Evolutionary conservation across 2,888 invertebrate genomes (phyloP).

Genomic region (Drosophila aldrichi): DNA sequence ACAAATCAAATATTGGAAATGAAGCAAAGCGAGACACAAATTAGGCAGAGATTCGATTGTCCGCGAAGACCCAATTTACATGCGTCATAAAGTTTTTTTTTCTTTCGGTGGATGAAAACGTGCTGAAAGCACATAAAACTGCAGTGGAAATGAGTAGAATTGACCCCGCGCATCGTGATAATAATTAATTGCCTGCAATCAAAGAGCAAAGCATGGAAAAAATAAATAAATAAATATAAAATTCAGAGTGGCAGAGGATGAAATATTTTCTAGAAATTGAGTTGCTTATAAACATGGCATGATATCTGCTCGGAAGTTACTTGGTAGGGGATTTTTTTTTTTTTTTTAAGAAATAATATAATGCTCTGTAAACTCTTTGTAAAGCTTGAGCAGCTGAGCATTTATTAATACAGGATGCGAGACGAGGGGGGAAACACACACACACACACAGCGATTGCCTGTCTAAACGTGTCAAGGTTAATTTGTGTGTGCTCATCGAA

Average conservation of each 20-base stretch:
- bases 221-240: constrained; percentile 1
- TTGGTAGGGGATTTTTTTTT: background rate
- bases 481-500: constrained; percentile 55
- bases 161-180: constrained; percentile 6
- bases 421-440: too few relatives aligned
- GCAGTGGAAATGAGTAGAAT: constrained; percentile 18
- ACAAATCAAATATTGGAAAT: constrained; percentile 21
- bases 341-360: background rate
- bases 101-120: constrained; percentile 36
- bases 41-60: constrained; percentile 53
- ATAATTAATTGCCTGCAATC: constrained; percentile 29
- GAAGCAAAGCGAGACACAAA: constrained; percentile 32
- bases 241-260: constrained; percentile 8
- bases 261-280: constrained; percentile 15
- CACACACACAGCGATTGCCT: constrained; percentile 29
- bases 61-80: constrained; percentile 35
- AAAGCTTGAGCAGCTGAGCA: background rate
- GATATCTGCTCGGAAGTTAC: background rate
- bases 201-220: constrained; percentile 12
- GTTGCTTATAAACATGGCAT: background rate
- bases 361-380: background rate
- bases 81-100: constrained; percentile 32
- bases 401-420: constrained; percentile 3
- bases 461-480: constrained; percentile 68
- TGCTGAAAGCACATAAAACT: constrained; percentile 46